Base-by-base conservation (phyloP, 2,888 invertebrate genomes). In the Philereme transversata region DNA sequence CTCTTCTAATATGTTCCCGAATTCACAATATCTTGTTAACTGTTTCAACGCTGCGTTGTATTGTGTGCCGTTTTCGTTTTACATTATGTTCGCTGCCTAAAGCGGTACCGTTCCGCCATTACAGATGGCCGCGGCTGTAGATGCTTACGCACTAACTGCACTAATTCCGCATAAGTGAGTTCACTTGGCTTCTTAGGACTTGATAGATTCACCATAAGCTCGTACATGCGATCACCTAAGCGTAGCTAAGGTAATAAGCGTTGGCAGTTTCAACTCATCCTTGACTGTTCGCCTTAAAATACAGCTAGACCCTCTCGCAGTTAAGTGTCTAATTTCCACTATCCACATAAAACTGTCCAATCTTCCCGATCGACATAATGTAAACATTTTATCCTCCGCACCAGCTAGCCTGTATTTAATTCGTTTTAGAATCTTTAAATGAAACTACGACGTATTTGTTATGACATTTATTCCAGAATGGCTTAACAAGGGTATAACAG, bases 11-110 rank as follows among this genome's bases (percentile, higher is more conserved):
- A 8, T 47, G 0, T n/a, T 40, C 0, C 7, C 9, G 4, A 65
- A 57, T 4, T 65, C 51, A 5, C 65, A 65, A 55, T 62, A 4
- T 1, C 59, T 46, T 3, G 65, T 5, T 8, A 62, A 5, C 38
- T 46, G 59, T 22, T 65, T 65, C 6, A 62, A 44, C n/a, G 44
- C n/a, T 5, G 44, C 44, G n/a, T 10, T 44, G 10, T 44, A 44
- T 5, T 44, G 7, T 44, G 44, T 44, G 10, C n/a, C 44, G 10
- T 10, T 44, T 44, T 44, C 10, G 44, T 44, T 44, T 4, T 44
- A 10, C 44, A 44, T 10, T 44, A 10, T 10, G 4, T n/a, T 10
- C 10, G 44, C 11, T 44, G 44, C 10, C 10, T 44, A 10, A 44
- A 44, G 44, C 22, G 22, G 3, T 22, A 22, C 22, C 22, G 22